Evolutionary conservation across 2,888 invertebrate species (phyloP).

Genomic region (Oscheius sp.): DNA sequence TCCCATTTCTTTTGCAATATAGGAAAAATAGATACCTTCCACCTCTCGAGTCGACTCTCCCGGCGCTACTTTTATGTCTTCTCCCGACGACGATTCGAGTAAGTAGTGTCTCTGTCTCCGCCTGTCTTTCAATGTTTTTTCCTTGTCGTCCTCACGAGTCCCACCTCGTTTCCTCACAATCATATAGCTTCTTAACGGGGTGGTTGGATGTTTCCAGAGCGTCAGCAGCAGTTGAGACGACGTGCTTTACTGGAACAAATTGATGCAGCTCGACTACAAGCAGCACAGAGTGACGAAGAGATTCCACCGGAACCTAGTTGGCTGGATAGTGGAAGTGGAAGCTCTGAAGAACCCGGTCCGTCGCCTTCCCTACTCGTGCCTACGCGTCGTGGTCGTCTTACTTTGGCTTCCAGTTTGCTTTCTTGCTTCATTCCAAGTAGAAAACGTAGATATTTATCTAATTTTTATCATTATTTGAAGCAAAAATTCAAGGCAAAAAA

Average conservation of each 20-base stretch:
- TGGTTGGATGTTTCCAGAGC: no score
- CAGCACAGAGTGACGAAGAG: slow-evolving; percentile 2
- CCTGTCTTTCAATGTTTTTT: not conserved
- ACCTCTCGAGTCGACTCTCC: slow-evolving; percentile 5
- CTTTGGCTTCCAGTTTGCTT: slow-evolving; percentile 9
- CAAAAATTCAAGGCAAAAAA: not conserved
- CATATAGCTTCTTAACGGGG: not conserved
- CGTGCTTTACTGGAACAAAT: slow-evolving; percentile 22
- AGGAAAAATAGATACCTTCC: slow-evolving; percentile 1
- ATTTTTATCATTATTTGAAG: not conserved
- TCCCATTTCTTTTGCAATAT: no score
- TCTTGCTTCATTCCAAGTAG: slow-evolving; percentile 13
- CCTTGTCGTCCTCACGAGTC: not conserved
- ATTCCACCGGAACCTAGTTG: slow-evolving; percentile 8
- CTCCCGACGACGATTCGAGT: slow-evolving; percentile 68
- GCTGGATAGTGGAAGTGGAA: not conserved
- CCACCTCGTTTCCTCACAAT: not conserved
- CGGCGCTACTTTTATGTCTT: slow-evolving; percentile 58
- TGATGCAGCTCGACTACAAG: slow-evolving; percentile 7
- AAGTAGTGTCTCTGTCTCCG: slow-evolving; percentile 34
- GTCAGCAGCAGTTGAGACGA: slow-evolving; percentile 12
- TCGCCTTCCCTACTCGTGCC: no score
- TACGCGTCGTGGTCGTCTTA: no score
- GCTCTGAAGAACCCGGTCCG: slow-evolving; percentile 24
- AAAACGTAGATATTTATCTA: slow-evolving; percentile 10